Conservation (phyloP, 2,113 vertebrate species). For the Triplophysa siluroides region DNA sequence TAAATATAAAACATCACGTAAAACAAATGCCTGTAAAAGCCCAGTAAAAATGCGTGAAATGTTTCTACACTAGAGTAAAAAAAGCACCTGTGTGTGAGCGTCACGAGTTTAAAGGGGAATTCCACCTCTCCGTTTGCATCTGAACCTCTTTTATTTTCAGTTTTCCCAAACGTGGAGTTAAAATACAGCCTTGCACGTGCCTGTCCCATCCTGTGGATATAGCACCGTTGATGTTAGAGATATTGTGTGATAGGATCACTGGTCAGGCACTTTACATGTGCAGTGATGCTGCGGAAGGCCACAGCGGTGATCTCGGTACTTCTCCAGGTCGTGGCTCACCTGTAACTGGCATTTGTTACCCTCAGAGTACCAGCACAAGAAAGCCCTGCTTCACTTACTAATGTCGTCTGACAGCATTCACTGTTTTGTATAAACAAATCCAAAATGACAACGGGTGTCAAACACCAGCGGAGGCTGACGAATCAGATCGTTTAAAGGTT, state of each 20-base stretch:
- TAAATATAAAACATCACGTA: conserved; percentile 74
- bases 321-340: neutral
- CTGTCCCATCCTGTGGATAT: neutral
- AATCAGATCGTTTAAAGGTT: neutral
- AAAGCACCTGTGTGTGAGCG: conserved; percentile 74
- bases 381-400: neutral
- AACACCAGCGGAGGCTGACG: neutral
- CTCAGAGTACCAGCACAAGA: neutral
- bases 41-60: conserved; percentile 74
- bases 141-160: conserved; percentile 4
- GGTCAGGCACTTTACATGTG: neutral
- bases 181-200: neutral
- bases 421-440: neutral
- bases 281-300: neutral
- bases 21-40: conserved; percentile 79
- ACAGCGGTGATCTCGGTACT: neutral
- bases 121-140: neutral
- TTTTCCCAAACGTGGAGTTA: neutral
- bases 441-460: neutral
- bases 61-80: conserved; percentile 4
- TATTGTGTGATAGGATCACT: neutral
- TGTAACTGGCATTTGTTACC: neutral
- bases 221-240: neutral
- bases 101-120: conserved; percentile 38
- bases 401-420: neutral